These are phyloP conservation scores for Platanista minor DNA, from an alignment of 2,113 vertebrate genomes.

Conservation along the genomic window DNA sequence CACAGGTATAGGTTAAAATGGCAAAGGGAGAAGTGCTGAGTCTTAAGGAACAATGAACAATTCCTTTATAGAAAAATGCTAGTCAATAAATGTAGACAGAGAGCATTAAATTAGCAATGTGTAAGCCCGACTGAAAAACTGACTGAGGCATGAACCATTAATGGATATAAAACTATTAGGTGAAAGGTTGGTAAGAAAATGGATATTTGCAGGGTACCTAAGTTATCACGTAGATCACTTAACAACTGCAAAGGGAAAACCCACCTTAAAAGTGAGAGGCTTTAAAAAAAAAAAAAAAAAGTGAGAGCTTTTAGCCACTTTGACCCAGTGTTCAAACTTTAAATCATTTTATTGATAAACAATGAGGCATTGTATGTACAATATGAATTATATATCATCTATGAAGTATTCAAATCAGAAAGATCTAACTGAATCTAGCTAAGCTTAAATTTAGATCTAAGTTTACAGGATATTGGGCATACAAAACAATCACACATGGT, in stretches of 20 bases:
- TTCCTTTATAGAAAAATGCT: not conserved
- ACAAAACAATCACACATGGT: not conserved
- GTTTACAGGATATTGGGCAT: not conserved
- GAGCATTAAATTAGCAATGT: not conserved
- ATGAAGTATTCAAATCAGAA: conserved; percentile 17
- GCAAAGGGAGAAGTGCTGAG: not conserved
- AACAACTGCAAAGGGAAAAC: not conserved
- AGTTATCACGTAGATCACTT: not conserved
- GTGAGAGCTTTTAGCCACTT: not conserved
- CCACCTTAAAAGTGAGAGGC: not conserved
- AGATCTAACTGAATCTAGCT: not conserved
- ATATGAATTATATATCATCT: not conserved
- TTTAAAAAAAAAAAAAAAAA: too few species aligned
- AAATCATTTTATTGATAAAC: not conserved
- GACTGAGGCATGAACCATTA: not conserved
- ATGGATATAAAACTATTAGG: not conserved
- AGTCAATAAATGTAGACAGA: not conserved
- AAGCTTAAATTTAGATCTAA: not conserved
- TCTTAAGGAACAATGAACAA: not conserved
- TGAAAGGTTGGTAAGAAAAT: not conserved
- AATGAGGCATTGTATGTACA: not conserved
- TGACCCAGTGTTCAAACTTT: not conserved
- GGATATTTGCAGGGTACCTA: not conserved
- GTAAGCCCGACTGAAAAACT: not conserved
- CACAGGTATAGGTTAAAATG: not conserved